Conservation (phyloP, 2,113 vertebrate genomes). For the Campylomormyrus tamandua region DNA sequence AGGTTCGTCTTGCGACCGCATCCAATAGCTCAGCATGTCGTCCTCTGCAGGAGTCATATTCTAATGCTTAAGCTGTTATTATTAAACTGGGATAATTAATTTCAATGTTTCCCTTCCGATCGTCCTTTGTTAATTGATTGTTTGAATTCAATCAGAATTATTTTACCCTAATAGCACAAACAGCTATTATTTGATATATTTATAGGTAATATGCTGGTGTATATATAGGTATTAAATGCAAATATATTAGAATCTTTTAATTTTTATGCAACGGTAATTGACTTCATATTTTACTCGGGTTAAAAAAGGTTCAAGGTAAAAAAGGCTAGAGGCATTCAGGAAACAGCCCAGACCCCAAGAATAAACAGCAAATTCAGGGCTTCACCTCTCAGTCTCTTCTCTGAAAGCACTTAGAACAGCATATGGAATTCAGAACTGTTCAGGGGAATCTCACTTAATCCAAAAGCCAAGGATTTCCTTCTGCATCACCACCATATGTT, state of each 20-base stretch:
- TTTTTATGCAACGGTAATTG: background rate
- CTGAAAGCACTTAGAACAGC: background rate
- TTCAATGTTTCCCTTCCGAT: background rate
- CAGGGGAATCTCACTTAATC: background rate
- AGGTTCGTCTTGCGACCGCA: background rate
- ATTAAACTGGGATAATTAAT: background rate
- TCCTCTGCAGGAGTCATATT: background rate
- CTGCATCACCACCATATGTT: background rate
- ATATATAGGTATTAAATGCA: background rate
- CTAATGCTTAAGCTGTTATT: background rate
- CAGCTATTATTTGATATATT: background rate
- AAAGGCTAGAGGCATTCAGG: background rate
- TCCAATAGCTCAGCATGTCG: background rate
- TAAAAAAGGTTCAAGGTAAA: background rate
- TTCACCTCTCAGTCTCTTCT: background rate
- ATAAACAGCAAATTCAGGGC: background rate
- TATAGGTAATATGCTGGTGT: background rate
- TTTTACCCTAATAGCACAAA: background rate
- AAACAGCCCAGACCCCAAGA: background rate
- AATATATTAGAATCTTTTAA: background rate
- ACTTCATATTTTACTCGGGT: background rate
- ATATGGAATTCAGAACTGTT: background rate
- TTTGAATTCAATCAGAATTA: background rate
- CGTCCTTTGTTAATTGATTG: background rate
- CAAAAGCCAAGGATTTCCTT: background rate